phyloP scores from a whole-genome alignment of 2,888 invertebrate genomes.

The Podabrus alpinus region DNA sequence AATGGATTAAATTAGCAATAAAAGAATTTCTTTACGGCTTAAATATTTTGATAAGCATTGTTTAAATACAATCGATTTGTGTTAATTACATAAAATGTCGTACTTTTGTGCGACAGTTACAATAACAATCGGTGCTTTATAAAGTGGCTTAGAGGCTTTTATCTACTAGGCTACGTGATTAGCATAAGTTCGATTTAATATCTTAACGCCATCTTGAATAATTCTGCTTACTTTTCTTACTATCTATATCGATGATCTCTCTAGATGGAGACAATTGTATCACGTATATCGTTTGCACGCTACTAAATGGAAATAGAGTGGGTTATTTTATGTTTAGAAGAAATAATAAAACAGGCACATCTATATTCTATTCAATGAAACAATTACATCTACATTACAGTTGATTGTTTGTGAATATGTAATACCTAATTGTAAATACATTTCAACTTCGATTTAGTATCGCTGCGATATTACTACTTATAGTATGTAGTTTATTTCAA shows the following conservation, averaged over 20 bases:
- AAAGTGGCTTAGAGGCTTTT: constrained; percentile 1
- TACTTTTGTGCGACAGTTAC: not conserved
- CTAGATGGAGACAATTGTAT: constrained; percentile 52
- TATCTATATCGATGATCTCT: constrained; percentile 52
- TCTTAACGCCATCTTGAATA: constrained; percentile 54
- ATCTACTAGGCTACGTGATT: constrained; percentile 30
- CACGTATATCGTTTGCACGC: constrained; percentile 49
- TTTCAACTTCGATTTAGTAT: not conserved
- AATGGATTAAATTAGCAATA: not conserved
- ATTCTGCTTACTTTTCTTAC: constrained; percentile 49
- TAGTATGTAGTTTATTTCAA: not conserved
- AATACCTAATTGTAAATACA: constrained; percentile 28
- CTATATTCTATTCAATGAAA: constrained; percentile 49
- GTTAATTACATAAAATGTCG: constrained; percentile 1
- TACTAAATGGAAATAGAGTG: constrained; percentile 49
- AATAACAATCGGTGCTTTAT: constrained; percentile 1
- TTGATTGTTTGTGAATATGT: constrained; percentile 47
- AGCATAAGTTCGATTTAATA: constrained; percentile 45
- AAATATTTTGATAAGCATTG: not conserved
- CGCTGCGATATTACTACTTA: not conserved
- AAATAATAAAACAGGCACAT: constrained; percentile 44
- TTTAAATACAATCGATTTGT: not conserved
- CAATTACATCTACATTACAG: constrained; percentile 52
- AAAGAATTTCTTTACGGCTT: not conserved
- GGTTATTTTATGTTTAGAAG: constrained; percentile 44